These are phyloP conservation scores for Sphenopsis melanotis DNA, from an alignment of 2,797 vertebrate genomes.

Conservation along the genomic window DNA sequence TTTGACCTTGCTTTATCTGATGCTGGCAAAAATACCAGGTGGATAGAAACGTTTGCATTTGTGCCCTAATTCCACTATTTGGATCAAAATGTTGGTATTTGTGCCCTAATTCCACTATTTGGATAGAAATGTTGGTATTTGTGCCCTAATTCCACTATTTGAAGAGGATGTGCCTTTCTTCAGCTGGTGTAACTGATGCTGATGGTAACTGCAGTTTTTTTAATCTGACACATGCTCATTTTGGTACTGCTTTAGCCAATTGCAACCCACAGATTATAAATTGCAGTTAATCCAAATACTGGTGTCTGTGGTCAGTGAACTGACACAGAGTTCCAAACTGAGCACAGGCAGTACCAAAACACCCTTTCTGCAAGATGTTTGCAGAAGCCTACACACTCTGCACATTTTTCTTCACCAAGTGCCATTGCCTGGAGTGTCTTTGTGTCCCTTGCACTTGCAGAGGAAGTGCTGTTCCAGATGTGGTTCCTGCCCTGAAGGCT, in stretches of 20 bases:
- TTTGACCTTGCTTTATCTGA: neutral
- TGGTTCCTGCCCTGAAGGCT: neutral
- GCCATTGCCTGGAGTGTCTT: neutral
- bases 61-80: neutral
- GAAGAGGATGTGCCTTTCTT: slow-evolving; percentile 29
- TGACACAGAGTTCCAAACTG: neutral
- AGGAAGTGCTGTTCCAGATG: neutral
- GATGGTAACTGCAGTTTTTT: neutral
- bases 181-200: neutral
- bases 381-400: neutral
- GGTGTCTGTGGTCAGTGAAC: neutral
- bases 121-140: neutral
- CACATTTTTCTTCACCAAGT: slow-evolving; percentile 19
- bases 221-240: neutral
- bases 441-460: neutral
- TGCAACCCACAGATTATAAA: neutral
- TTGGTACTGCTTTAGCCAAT: neutral
- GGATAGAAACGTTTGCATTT: neutral
- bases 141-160: neutral
- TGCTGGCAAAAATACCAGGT: neutral
- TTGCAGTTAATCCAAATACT: neutral
- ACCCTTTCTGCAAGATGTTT: neutral
- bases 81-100: neutral
- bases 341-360: neutral
- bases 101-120: neutral